Percentiles rank a stretch among this genome's conserved stretches.
These are phyloP conservation scores for Bovichtus variegatus DNA, from an alignment of 2,797 vertebrate genomes.

Conservation along the genomic window DNA sequence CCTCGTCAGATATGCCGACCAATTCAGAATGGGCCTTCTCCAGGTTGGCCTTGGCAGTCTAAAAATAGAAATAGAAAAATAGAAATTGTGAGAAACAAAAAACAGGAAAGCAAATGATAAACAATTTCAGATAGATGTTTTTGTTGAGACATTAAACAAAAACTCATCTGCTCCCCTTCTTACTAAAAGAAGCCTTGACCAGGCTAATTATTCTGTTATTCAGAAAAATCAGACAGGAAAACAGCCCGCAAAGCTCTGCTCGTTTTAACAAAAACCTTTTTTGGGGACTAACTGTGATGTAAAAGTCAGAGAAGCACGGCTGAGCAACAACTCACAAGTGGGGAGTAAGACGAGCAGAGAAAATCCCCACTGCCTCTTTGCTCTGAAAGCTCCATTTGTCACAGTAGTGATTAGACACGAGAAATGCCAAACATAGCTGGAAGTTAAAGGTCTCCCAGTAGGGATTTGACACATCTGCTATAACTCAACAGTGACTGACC, in stretches of 20 bases:
- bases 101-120: not conserved
- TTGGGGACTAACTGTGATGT: constrained; percentile 1
- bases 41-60: constrained; percentile 93
- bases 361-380: constrained; percentile 78
- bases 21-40: constrained; percentile 92
- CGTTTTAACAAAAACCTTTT: not conserved
- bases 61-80: constrained; percentile 23
- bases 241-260: not conserved
- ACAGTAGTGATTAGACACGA: constrained; percentile 86
- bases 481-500: constrained; percentile 88
- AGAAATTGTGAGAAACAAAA: not conserved
- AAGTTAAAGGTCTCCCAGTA: constrained; percentile 89
- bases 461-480: constrained; percentile 88
- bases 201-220: not conserved
- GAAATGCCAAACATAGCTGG: constrained; percentile 90
- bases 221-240: not conserved
- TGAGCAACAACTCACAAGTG: constrained; percentile 20
- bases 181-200: not conserved
- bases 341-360: constrained; percentile 57
- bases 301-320: constrained; percentile 18
- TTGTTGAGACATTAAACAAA: not conserved
- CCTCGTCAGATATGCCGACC: constrained; percentile 84
- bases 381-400: constrained; percentile 86
- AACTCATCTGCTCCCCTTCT: not conserved
- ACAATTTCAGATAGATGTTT: not conserved